These are phyloP conservation scores for Arctopsyche grandis DNA, from an alignment of 1,140 invertebrate species.

Conservation along the genomic window DNA sequence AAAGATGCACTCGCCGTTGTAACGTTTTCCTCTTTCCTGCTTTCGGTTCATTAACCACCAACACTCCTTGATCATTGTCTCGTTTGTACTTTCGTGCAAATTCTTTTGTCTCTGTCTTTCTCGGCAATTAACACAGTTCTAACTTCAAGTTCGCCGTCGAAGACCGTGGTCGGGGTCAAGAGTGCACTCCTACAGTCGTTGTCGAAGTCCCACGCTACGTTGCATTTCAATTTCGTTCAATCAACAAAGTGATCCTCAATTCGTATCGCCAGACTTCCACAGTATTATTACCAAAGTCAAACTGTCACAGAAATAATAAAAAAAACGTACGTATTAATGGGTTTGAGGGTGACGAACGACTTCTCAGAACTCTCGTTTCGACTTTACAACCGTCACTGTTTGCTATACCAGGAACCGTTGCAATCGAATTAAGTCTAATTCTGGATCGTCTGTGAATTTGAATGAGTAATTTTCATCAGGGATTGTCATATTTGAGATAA, in stretches of 20 bases:
- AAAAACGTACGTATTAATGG: too few relatives aligned
- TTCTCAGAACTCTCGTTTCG: too few relatives aligned
- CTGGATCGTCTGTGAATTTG: too few relatives aligned
- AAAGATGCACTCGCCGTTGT: background rate
- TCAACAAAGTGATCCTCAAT: background rate
- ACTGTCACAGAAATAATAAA: too few relatives aligned
- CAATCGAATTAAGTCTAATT: too few relatives aligned
- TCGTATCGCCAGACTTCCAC: background rate
- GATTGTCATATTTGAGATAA: background rate
- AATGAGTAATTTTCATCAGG: too few relatives aligned
- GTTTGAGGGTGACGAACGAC: too few relatives aligned
- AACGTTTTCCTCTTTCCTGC: constrained; percentile 32
- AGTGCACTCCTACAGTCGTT: constrained; percentile 4
- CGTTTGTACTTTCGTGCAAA: background rate
- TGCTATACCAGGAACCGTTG: too few relatives aligned
- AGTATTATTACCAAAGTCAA: background rate
- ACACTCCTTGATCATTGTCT: background rate
- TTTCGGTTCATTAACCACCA: constrained; percentile 30
- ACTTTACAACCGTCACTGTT: too few relatives aligned
- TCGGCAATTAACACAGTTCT: constrained; percentile 20
- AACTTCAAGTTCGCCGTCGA: background rate
- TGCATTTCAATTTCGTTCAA: constrained; percentile 27
- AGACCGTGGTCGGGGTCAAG: constrained; percentile 5
- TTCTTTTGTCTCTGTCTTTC: background rate
- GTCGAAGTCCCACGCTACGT: constrained; percentile 5